A percentile compares a stretch with the other conserved stretches of the same genome.
Evolutionary conservation across 2,113 vertebrate species (phyloP).

Genomic region (Hymenochirus boettgeri): DNA sequence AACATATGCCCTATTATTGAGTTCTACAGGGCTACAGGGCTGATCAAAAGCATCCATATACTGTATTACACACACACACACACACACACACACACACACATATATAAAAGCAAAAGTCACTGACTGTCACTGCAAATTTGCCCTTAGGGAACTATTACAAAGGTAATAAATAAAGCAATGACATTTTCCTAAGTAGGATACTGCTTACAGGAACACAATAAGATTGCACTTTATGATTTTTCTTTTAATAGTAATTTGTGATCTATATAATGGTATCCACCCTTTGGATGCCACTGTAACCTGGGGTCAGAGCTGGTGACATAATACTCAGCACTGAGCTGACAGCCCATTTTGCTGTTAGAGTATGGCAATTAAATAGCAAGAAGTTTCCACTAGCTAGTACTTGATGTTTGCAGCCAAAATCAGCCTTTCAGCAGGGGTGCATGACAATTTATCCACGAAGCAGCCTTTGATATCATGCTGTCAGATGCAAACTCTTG

Average conservation of each 20-base stretch:
- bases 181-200: no score
- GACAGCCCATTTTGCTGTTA: background rate
- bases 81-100: no score
- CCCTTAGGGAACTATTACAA: no score
- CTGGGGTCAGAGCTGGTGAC: background rate
- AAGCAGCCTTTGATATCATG: slow-evolving; percentile 34
- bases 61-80: no score
- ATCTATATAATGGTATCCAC: background rate
- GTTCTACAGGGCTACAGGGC: no score
- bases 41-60: no score
- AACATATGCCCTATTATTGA: no score
- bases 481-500: slow-evolving; percentile 41
- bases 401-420: slow-evolving; percentile 15
- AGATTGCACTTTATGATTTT: background rate
- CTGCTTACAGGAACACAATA: no score
- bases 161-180: no score
- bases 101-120: no score
- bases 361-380: background rate
- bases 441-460: slow-evolving; percentile 21
- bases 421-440: slow-evolving; percentile 26
- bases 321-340: background rate
- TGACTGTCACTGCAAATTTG: no score
- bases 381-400: slow-evolving; percentile 6
- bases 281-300: background rate
- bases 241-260: background rate